phyloP scores from a whole-genome alignment of 2,888 invertebrate genomes.

The Pheosia tremula region DNA sequence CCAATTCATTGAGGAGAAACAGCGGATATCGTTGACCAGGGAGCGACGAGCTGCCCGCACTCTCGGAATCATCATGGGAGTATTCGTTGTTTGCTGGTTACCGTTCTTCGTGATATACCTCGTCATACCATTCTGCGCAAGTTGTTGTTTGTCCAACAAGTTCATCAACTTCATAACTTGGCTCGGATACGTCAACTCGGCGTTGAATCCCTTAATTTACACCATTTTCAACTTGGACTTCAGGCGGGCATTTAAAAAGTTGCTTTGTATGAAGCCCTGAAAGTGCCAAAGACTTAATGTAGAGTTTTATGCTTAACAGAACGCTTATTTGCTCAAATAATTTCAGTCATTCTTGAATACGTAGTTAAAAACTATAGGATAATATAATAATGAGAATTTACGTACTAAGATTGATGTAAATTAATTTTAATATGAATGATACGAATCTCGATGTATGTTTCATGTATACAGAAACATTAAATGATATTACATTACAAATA shows the following conservation, averaged over 20 bases:
- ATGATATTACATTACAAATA: slow-evolving; percentile 21
- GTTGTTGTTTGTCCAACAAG: slow-evolving; percentile 91
- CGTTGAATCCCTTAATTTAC: slow-evolving; percentile 96
- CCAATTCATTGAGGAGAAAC: slow-evolving; percentile 95
- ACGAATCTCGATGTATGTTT: slow-evolving; percentile 33
- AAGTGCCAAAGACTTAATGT: slow-evolving; percentile 61
- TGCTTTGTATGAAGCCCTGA: slow-evolving; percentile 79
- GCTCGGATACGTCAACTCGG: slow-evolving; percentile 96
- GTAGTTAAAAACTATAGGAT: slow-evolving; percentile 31
- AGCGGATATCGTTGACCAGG: slow-evolving; percentile 95
- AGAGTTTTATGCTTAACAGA: slow-evolving; percentile 49
- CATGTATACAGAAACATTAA: slow-evolving; percentile 22
- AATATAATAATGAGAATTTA: slow-evolving; percentile 16
- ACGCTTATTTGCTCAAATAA: slow-evolving; percentile 75
- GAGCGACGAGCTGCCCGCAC: slow-evolving; percentile 97
- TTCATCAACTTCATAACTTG: slow-evolving; percentile 96
- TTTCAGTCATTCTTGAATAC: slow-evolving; percentile 47
- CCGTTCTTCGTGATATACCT: slow-evolving; percentile 99
- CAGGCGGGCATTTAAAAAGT: slow-evolving; percentile 93
- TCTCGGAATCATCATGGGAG: slow-evolving; percentile 98
- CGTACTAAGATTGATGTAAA: slow-evolving; percentile 7
- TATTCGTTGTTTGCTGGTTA: slow-evolving; percentile 98
- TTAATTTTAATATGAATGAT: slow-evolving; percentile 16
- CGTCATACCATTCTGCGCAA: slow-evolving; percentile 93
- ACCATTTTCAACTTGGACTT: slow-evolving; percentile 98